Conservation (phyloP, 1,140 invertebrate species). For the Paraescarpia echinospica region DNA sequence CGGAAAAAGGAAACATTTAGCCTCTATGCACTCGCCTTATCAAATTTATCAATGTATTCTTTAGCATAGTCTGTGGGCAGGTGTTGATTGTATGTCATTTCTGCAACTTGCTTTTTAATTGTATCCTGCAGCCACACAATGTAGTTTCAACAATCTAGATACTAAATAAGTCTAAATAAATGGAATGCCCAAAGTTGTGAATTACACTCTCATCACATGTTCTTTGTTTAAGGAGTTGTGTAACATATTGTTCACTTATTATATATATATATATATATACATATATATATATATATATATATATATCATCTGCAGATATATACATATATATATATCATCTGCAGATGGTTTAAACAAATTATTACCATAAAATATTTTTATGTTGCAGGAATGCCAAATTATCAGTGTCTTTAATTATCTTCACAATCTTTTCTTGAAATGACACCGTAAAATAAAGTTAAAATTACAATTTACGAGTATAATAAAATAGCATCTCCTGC, state of each 20-base stretch:
- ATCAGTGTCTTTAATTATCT: no score
- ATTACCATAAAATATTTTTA: background rate
- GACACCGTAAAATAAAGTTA: background rate
- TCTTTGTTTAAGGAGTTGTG: no score
- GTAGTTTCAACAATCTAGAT: background rate
- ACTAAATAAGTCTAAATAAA: background rate
- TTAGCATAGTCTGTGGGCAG: no score
- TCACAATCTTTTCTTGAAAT: background rate
- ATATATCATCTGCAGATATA: no score
- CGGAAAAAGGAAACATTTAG: background rate
- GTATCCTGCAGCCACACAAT: slow-evolving; percentile 9
- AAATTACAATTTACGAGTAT: background rate
- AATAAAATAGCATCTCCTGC: background rate
- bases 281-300: no score
- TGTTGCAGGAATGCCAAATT: background rate
- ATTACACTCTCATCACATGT: no score
- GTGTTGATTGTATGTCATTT: background rate
- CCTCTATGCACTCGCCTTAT: background rate
- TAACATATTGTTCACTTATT: no score
- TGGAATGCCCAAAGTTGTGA: no score
- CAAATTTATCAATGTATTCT: background rate
- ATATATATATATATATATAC: no score
- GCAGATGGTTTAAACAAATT: background rate
- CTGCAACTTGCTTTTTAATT: background rate
- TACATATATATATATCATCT: no score